Percentiles rank a stretch among this genome's conserved stretches.
phyloP scores from a whole-genome alignment of 2,797 vertebrate species.

The Gobio occitaniae region DNA sequence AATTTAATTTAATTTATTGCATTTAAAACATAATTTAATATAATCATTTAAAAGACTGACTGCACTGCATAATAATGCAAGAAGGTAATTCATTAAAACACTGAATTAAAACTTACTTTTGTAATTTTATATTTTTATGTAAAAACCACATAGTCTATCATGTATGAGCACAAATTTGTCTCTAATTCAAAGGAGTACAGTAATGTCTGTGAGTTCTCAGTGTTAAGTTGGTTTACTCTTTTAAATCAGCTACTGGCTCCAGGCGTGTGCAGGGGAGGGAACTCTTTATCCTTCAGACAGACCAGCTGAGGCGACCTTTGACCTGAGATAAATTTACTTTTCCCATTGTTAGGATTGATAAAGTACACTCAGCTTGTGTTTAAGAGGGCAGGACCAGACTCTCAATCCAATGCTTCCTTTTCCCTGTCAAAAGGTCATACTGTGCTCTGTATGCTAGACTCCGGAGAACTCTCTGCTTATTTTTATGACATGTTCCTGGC shows the following conservation, averaged over 20 bases:
- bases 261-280: constrained; percentile 52
- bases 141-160: neutral
- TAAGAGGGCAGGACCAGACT: constrained; percentile 59
- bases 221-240: neutral
- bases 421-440: constrained; percentile 60
- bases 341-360: constrained; percentile 70
- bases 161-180: neutral
- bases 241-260: constrained; percentile 50
- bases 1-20: neutral
- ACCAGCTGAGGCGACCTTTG: constrained; percentile 54
- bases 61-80: neutral
- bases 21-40: neutral
- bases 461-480: constrained; percentile 59
- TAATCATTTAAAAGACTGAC: neutral
- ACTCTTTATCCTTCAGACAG: constrained; percentile 56
- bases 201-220: neutral
- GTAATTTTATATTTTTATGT: neutral
- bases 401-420: constrained; percentile 68
- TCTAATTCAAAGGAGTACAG: neutral
- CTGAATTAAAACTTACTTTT: neutral
- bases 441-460: constrained; percentile 56
- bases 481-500: constrained; percentile 65
- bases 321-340: constrained; percentile 66
- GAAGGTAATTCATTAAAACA: neutral
- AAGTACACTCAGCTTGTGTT: constrained; percentile 56